These are phyloP conservation scores for Xylota sylvarum DNA, from an alignment of 2,888 invertebrate species.

Conservation along the genomic window DNA sequence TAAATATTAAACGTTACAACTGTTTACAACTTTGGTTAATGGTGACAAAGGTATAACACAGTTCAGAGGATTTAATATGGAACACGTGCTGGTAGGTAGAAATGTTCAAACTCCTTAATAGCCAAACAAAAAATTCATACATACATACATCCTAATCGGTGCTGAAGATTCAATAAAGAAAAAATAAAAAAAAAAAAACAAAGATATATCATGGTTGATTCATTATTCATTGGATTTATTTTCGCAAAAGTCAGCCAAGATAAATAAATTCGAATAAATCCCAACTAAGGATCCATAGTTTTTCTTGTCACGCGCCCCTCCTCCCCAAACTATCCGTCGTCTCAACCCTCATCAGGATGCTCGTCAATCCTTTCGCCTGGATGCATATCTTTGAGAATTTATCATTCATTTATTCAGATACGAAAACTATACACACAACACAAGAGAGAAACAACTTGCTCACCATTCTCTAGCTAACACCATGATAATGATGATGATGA, in stretches of 20 bases:
- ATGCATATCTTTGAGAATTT: slow-evolving; percentile 7
- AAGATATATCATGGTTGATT: not conserved
- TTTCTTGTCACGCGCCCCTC: not conserved
- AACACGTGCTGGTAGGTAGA: no score
- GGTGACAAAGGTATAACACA: no score
- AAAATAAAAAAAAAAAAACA: not conserved
- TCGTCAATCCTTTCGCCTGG: slow-evolving; percentile 40
- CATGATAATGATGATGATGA: slow-evolving; percentile 39
- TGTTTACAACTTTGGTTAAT: no score
- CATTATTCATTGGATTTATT: slow-evolving; percentile 10
- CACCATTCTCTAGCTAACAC: slow-evolving; percentile 1
- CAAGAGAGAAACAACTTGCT: slow-evolving; percentile 6
- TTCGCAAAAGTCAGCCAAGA: not conserved
- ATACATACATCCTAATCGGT: no score
- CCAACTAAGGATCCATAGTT: not conserved
- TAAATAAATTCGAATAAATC: slow-evolving; percentile 21
- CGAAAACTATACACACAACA: slow-evolving; percentile 13
- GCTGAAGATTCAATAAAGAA: no score
- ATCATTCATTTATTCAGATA: slow-evolving; percentile 31
- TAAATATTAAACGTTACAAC: no score
- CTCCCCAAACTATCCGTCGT: slow-evolving; percentile 11
- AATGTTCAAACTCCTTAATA: no score
- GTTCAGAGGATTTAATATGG: no score
- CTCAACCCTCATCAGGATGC: slow-evolving; percentile 11
- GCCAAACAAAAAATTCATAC: no score